phyloP scores from a whole-genome alignment of 2,797 vertebrate species.

The Myotis pilosus region DNA sequence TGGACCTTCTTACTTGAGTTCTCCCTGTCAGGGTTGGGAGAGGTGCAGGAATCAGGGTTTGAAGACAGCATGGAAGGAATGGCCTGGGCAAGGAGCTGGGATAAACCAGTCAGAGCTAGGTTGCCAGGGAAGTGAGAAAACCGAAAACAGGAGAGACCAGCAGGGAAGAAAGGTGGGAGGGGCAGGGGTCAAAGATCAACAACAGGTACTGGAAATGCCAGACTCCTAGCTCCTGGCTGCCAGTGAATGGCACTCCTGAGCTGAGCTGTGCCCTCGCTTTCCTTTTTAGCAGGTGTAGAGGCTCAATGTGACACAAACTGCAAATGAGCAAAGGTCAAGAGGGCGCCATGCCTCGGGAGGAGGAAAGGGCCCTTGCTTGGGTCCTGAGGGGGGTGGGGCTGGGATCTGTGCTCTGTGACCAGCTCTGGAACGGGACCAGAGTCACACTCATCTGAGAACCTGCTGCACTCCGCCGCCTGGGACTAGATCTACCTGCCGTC shows the following conservation, averaged over 20 bases:
- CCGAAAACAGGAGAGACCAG: neutral
- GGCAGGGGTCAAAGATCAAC: constrained; percentile 63
- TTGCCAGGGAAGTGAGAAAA: constrained; percentile 8
- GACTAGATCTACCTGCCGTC: neutral
- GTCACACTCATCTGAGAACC: neutral
- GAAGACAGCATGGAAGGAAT: constrained; percentile 68
- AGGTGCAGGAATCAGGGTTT: constrained; percentile 46
- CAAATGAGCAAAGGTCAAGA: constrained; percentile 45
- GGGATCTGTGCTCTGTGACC: neutral
- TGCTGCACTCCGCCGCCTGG: neutral
- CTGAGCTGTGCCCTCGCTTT: neutral
- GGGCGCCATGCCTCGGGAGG: neutral
- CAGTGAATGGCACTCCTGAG: constrained; percentile 48
- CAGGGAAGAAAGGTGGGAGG: neutral
- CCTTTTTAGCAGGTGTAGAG: neutral
- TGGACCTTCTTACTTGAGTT: constrained; percentile 58
- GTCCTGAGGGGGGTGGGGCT: neutral
- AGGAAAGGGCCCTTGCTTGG: neutral
- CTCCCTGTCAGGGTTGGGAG: constrained; percentile 52
- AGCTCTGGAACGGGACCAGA: neutral
- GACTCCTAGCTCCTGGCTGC: neutral
- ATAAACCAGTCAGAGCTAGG: neutral
- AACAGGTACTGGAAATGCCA: constrained; percentile 17
- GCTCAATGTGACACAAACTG: neutral
- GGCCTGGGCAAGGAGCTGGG: neutral